Conservation (phyloP, 2,797 vertebrate species). For the Eulemur rubriventer region DNA sequence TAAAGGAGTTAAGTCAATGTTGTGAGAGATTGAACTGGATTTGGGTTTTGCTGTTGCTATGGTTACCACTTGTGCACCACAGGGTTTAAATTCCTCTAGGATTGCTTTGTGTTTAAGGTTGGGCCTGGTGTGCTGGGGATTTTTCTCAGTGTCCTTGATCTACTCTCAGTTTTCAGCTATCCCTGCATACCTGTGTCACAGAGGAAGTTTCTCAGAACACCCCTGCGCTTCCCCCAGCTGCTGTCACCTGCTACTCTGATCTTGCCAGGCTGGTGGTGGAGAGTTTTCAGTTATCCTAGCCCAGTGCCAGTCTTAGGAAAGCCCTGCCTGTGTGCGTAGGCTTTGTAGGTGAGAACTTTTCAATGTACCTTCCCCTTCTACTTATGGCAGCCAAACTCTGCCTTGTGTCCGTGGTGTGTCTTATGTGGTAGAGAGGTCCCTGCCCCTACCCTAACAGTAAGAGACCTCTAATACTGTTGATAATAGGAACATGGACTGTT, state of each 20-base stretch:
- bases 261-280: not conserved
- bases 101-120: not conserved
- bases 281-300: not conserved
- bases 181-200: not conserved
- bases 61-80: not conserved
- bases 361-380: not conserved
- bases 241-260: not conserved
- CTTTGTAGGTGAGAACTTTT: not conserved
- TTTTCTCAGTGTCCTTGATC: not conserved
- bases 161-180: not conserved
- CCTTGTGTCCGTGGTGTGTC: not conserved
- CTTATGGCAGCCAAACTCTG: not conserved
- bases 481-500: too few relatives aligned
- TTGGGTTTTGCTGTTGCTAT: not conserved
- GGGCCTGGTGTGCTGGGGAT: rapidly evolving
- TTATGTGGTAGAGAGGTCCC: not conserved
- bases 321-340: rapidly evolving
- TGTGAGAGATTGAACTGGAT: not conserved
- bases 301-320: not conserved
- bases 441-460: not conserved
- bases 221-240: not conserved
- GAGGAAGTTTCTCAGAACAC: not conserved
- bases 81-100: too few relatives aligned
- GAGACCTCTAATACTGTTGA: too few relatives aligned
- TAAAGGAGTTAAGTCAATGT: not conserved